Percentiles rank a stretch among this genome's conserved stretches.
Evolutionary conservation across 2,113 vertebrate species (phyloP).

Genomic region (Suricata suricatta): DNA sequence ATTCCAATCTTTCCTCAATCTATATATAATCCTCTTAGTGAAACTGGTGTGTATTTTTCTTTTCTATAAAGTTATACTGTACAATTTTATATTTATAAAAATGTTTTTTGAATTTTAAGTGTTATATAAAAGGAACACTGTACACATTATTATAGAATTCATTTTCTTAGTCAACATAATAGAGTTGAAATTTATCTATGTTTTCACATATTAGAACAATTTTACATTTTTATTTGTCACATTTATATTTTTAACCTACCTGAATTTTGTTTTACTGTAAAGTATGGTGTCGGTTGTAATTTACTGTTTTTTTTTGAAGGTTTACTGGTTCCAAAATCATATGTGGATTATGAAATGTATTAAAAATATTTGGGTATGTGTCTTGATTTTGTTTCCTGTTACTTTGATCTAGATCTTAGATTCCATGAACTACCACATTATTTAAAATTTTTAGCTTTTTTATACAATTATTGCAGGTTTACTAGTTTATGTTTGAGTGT

Average conservation of each 20-base stretch:
- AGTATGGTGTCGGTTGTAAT: background rate
- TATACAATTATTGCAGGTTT: background rate
- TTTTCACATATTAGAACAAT: conserved; percentile 6
- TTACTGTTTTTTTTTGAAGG: background rate
- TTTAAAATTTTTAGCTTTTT: conserved; percentile 38
- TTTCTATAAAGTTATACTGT: background rate
- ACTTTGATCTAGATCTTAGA: background rate
- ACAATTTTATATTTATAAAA: background rate
- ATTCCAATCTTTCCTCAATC: background rate
- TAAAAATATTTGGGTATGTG: conserved; percentile 3
- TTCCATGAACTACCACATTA: background rate
- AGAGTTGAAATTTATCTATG: background rate
- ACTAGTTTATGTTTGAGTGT: background rate
- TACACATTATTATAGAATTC: background rate
- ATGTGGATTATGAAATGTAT: background rate
- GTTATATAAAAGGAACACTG: background rate
- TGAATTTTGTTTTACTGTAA: background rate
- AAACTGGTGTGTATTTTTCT: background rate
- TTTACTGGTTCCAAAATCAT: background rate
- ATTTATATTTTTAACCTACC: background rate
- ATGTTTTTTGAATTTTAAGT: background rate
- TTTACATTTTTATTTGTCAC: background rate
- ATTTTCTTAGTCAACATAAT: background rate
- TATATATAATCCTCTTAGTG: background rate
- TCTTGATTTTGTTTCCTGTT: background rate